Evolutionary conservation across 2,113 vertebrate genomes (phyloP), one percentile per base, ranked within the genome.

Genomic region (Gambusia affinis): DNA sequence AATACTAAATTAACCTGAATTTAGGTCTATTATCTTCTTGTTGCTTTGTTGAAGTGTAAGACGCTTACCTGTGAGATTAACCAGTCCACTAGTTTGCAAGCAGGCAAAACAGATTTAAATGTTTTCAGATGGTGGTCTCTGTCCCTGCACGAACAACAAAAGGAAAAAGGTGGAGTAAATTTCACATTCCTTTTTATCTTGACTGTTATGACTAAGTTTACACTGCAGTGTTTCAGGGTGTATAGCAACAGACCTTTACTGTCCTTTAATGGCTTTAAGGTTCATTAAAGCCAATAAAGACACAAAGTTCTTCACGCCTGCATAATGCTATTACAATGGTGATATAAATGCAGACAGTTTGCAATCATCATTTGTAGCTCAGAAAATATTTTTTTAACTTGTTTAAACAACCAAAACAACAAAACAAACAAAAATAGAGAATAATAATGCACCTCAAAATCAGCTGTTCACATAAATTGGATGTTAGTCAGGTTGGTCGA

Each of bases 81-180:
- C 98, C 98, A 99, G 82, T 99, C 98, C 76, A 99, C 96, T 67
- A 99, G 94, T 90, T 99, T 99, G 90, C 93, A 95, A 51, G 96
- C 98, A 1, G 97, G 97, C 51, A 99, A 92, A 78, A 99, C 98
- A 0, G 98, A 99, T 85, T 97, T 99, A 89, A 98, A 99, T 0
- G 97, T 99, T 94, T 99, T 99, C 76, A 99, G 91, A 82, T 99
- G 98, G 79, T 99, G 92, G 80, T 99, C 98, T 62, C 98, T 92
- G 88, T 99, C 98, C 87, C 98, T 99, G 3, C 75, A 73, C 75
- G 70, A 70, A 83, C 71, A 88, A 44, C 61, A 44, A 83, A 88
- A 75, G 5, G 8, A n/a, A n/a, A 24, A 27, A 42, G 17, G 4
- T 47, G 15, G 17, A 19, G 44, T 47, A 19, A 47, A 47, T 19